Evolutionary conservation across 2,888 invertebrate genomes (phyloP), one percentile per base, ranked within the genome.

Genomic region (Aplocera efformata): DNA sequence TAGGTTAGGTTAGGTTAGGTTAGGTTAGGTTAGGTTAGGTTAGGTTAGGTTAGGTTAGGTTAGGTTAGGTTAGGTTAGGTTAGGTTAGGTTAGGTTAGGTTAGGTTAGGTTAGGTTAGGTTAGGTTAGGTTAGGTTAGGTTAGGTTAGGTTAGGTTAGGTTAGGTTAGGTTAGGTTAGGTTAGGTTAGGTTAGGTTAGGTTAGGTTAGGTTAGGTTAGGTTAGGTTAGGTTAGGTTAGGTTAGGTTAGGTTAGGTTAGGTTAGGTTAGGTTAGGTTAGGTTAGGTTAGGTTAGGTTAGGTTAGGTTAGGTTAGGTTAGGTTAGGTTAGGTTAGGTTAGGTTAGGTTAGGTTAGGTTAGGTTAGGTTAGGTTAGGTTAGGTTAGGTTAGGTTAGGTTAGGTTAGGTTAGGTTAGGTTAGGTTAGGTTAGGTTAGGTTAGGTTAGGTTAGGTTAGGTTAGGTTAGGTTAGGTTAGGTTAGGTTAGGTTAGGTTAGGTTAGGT

Each of bases 151-250:
- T 42, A 39, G 39, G 47, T 36, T 42, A 36, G 40, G 42, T 32
- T 32, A 32, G 39, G 39, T 43, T 33, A 37, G 37, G 43, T 32
- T 32, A 28, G 33, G 42, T 42, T 49, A 44, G 48, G 48, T 42
- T 49, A 44, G 48, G 48, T 49, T 42, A 35, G 48, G 48, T 48
- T 49, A 42, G 45, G 45, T 42, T 42, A 42, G 45, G 45, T 45
- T 48, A 49, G 48, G 42, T 43, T 42, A 36, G 44, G 44, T 49
- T 49, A 44, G 44, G 48, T 49, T 49, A 44, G 48, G 48, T 49
- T 44, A n/a, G n/a, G 13, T 17, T 17, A 2, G 48, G 48, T 48
- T 48, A 44, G 48, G 43, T 43, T 40, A 43, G 43, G 48, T 44
- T 49, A 44, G 44, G 39, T 39, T 39, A 35, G 43, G 48, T 41